phyloP scores from a whole-genome alignment of 2,888 invertebrate genomes.

The Agrilus biguttatus region DNA sequence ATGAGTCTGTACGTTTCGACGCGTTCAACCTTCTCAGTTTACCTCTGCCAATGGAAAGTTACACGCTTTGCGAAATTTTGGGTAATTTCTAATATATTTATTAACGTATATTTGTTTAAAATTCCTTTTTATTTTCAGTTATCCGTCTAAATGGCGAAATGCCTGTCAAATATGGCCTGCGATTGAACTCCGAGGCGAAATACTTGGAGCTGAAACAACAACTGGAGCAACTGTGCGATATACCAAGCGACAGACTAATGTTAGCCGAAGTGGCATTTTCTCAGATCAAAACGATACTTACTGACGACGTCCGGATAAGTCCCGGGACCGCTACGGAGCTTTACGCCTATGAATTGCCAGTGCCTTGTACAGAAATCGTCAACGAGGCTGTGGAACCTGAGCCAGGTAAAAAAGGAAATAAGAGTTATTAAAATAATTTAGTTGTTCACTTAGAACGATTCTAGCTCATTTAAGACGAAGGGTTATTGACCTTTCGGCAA shows the following conservation, averaged over 20 bases:
- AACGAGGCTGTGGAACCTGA: slow-evolving; percentile 14
- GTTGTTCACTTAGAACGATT: no score
- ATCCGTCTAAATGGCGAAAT: slow-evolving; percentile 67
- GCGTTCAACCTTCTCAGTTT: slow-evolving; percentile 79
- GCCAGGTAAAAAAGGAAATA: slow-evolving; percentile 3
- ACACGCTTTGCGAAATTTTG: slow-evolving; percentile 58
- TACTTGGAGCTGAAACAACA: slow-evolving; percentile 63
- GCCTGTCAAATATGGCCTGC: slow-evolving; percentile 72
- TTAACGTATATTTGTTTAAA: not conserved
- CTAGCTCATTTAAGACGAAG: no score
- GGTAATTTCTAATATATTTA: slow-evolving; percentile 22
- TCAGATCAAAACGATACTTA: slow-evolving; percentile 44
- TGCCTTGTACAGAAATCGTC: slow-evolving; percentile 14
- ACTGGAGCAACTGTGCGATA: slow-evolving; percentile 46
- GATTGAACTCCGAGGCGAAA: slow-evolving; percentile 70
- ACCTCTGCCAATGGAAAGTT: slow-evolving; percentile 83
- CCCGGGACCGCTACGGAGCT: slow-evolving; percentile 40
- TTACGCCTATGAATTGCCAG: slow-evolving; percentile 56
- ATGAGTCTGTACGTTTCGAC: slow-evolving; percentile 79
- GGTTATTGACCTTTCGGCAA: no score
- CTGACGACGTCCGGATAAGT: slow-evolving; percentile 38
- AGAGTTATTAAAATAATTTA: no score
- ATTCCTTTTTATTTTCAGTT: slow-evolving; percentile 33
- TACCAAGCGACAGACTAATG: slow-evolving; percentile 46
- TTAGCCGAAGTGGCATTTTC: slow-evolving; percentile 60